Evolutionary conservation across 2,888 invertebrate species (phyloP), one percentile per base, ranked within the genome.

Genomic region (Brassicogethes aeneus): DNA sequence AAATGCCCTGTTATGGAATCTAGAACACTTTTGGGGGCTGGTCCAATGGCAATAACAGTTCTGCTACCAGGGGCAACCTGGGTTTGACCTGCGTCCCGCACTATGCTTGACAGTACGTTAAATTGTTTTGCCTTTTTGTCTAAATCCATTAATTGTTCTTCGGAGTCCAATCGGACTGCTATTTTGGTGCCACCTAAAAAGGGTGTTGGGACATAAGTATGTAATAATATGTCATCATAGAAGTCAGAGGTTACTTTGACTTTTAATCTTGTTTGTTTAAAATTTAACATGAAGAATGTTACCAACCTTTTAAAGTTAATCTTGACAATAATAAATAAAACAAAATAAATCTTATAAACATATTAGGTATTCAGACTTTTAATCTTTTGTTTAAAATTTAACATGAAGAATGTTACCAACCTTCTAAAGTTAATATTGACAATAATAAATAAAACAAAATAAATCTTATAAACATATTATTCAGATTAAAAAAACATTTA

Each of bases 11-110:
- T 90, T 30, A 94, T 79, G 71, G 78, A 70, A 64, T 93, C 86
- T 52, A 95, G 75, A 34, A 82, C 62, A 53, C 76, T 73, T 52
- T 78, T 79, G 31, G 85, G 81, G 2, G 87, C 94, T 36, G 95
- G 96, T n/a, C 96, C 96, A 39, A 96, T 76, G 1, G 90, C 94
- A 41, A 94, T 71, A 1, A 95, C 94, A 42, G 96, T 96, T 57
- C 79, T 77, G 7, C 90, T 85, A 48, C 94, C 93, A 1, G 86
- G 78, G 35, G 84, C 83, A 47, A 96, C 85, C 70, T 96, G 94
- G 3, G 95, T 96, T 51, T 89, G 80, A 2, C 96, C 96, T 2
- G 95, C 95, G 70, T 96, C 95, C 48, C 80, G 73, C 45, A 96
- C 82, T 16, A 90, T 62, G 45, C 83, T 82, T 8, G 82, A 78